These are phyloP conservation scores for Eudyptes chrysolophus DNA, from an alignment of 2,113 vertebrate genomes.

Conservation along the genomic window DNA sequence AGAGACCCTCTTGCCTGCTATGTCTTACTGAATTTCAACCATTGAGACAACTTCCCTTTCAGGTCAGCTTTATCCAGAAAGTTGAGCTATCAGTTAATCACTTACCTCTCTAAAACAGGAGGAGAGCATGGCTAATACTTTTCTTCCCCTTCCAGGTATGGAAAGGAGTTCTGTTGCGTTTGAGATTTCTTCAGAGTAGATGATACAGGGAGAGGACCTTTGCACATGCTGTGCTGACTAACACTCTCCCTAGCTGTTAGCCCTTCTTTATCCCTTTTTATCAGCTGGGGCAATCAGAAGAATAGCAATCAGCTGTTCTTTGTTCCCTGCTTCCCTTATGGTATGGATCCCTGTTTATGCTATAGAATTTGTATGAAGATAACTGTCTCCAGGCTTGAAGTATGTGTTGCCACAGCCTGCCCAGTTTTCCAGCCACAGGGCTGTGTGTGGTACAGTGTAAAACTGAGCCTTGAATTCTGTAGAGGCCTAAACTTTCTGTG, in stretches of 20 bases:
- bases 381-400: not conserved
- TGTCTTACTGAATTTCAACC: not conserved
- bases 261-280: not conserved
- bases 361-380: not conserved
- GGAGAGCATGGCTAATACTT: accelerated
- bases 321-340: not conserved
- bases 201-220: not conserved
- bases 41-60: not conserved
- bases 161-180: not conserved
- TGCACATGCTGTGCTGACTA: accelerated
- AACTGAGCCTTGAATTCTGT: not conserved
- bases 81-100: not conserved
- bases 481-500: not conserved
- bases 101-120: not conserved
- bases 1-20: not conserved
- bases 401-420: not conserved
- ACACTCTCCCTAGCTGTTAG: not conserved
- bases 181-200: not conserved
- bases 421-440: not conserved
- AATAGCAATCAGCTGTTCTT: not conserved
- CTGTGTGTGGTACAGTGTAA: not conserved
- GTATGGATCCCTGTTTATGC: not conserved
- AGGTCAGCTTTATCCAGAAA: not conserved
- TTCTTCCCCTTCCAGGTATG: not conserved
- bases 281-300: not conserved